phyloP scores from a whole-genome alignment of 2,888 invertebrate genomes.

The Lacanobia oleracea region DNA sequence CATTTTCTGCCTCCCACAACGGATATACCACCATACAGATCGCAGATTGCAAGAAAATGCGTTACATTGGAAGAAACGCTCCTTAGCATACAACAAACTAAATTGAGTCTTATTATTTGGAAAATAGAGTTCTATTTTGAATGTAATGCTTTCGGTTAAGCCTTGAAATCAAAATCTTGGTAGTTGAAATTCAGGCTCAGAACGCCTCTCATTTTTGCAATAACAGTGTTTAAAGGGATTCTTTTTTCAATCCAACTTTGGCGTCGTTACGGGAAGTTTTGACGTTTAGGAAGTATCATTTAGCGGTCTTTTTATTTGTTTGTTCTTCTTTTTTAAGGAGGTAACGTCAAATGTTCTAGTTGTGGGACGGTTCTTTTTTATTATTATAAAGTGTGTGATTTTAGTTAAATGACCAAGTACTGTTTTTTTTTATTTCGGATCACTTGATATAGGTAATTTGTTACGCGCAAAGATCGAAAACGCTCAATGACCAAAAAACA shows the following conservation, averaged over 20 bases:
- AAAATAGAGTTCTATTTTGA: neutral
- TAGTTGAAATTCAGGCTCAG: slow-evolving; percentile 44
- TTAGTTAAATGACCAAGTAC: neutral
- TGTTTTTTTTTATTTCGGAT: no score
- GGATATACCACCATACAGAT: slow-evolving; percentile 77
- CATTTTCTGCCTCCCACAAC: slow-evolving; percentile 74
- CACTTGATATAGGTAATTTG: no score
- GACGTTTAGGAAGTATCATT: slow-evolving; percentile 27
- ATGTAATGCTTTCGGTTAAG: slow-evolving; percentile 9
- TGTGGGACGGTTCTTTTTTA: neutral
- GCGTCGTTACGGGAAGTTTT: slow-evolving; percentile 43
- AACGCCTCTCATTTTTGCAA: slow-evolving; percentile 56
- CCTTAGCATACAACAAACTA: slow-evolving; percentile 21
- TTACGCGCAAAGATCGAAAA: no score
- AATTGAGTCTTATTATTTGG: neutral
- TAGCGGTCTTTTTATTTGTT: slow-evolving; percentile 28
- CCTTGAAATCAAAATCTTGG: slow-evolving; percentile 58
- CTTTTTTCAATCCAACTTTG: slow-evolving; percentile 59
- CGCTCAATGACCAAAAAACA: no score
- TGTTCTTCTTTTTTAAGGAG: slow-evolving; percentile 23
- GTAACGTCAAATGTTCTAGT: neutral
- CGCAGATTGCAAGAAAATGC: slow-evolving; percentile 78
- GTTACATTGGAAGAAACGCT: slow-evolving; percentile 72
- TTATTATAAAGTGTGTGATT: neutral
- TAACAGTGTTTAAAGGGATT: slow-evolving; percentile 54